Conservation (phyloP, 2,113 vertebrate genomes). For the Stigmatopora argus region DNA sequence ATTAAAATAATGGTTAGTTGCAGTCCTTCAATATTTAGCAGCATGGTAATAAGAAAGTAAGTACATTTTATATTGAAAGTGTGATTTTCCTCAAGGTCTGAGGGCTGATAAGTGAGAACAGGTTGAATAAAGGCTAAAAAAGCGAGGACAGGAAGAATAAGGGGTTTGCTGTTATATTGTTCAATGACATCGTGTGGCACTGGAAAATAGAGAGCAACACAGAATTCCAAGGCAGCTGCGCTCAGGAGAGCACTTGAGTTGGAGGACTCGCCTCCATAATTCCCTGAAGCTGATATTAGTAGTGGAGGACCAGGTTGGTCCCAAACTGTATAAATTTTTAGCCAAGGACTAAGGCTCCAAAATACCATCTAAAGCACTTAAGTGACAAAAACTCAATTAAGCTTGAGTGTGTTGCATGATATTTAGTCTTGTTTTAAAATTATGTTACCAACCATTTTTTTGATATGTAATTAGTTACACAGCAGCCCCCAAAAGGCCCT, state of each 20-base stretch:
- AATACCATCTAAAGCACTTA: neutral
- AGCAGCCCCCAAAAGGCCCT: neutral
- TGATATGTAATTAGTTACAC: neutral
- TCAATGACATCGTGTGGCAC: neutral
- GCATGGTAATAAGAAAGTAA: neutral
- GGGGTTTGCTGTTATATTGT: neutral
- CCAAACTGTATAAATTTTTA: neutral
- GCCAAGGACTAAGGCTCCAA: neutral
- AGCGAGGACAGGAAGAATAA: neutral
- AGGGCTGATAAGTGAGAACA: neutral
- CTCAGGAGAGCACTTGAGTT: neutral
- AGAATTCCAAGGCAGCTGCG: neutral
- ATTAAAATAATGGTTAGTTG: too few relatives aligned
- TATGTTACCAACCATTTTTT: neutral
- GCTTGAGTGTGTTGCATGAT: neutral
- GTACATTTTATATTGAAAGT: neutral
- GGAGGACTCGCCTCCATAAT: neutral
- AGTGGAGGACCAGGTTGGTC: neutral
- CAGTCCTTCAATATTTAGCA: neutral
- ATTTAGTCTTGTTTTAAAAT: neutral
- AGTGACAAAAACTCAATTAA: neutral
- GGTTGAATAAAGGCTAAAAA: neutral
- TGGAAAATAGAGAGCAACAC: neutral
- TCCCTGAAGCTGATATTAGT: slow-evolving; percentile 1
- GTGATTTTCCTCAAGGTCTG: neutral